Evolutionary conservation across 2,113 vertebrate genomes (phyloP), one percentile per base, ranked within the genome.

Genomic region (Dicrurus megarhynchus): DNA sequence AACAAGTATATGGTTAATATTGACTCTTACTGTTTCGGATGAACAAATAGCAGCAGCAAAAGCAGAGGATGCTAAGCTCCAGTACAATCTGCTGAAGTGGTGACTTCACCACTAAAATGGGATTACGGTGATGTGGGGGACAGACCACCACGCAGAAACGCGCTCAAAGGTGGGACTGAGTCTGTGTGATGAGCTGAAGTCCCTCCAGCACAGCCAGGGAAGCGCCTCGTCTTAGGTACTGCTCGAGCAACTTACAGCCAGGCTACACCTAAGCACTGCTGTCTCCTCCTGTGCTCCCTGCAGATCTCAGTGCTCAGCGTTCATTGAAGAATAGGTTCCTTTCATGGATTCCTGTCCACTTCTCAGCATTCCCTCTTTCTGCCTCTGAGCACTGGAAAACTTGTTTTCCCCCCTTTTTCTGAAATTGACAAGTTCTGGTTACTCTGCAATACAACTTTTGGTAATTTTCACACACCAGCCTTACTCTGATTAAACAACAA

Each of bases 181-280:
- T 22, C 13, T 0, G 0, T 23, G 20, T 49, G 52, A 15, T 5
- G n/a, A 65, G 16, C 1, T 76, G 35, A 11, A 55, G 39, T 27
- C 39, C 39, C 44, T 69, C 12, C 60, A 55, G 52, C 14, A 79
- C 49, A n/a, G 65, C 7, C 4, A 39, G 26, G 47, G 46, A n/a
- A 39, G 27, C 1, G 9, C 18, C 35, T 63, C 32, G 42, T 35
- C 52, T 19, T 1, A 13, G 4, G 6, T 2, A 4, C 1, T 35
- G 35, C 57, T 46, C 30, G 3, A 37, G 35, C 30, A 30, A 12
- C 20, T 16, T 1, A 7, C 7, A 60, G 42, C 16, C 73, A 87
- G 57, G 57, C 32, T 39, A 3, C 30, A 33, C 6, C 59, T 6
- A 3, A 28, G 26, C 15, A 18, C 16, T 33, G 33, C 39, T 35